phyloP scores from a whole-genome alignment of 92 coral and sea anemone species.

The Epizoanthus illoricatus region DNA sequence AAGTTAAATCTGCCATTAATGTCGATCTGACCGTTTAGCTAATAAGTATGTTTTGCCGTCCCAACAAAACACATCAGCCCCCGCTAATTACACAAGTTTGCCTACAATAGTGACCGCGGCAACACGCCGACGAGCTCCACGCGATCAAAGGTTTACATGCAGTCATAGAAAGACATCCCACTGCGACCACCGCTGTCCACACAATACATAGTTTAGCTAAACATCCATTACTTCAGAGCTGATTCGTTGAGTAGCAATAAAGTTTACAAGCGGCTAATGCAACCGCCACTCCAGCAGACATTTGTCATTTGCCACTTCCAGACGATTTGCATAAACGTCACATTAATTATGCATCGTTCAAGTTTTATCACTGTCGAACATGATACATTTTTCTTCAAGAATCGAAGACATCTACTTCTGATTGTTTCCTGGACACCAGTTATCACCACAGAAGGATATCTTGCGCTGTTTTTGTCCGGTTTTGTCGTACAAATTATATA shows the following conservation, averaged over 20 bases:
- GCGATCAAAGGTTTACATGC: no score
- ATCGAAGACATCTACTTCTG: background rate
- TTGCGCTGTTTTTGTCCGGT: background rate
- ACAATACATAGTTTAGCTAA: no score
- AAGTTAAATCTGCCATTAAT: background rate
- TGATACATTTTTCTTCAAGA: background rate
- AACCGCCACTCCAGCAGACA: no score
- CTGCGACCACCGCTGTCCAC: no score
- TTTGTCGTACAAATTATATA: no score
- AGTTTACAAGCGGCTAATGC: background rate
- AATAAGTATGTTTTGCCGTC: background rate
- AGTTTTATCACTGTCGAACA: background rate
- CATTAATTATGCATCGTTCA: constrained; percentile 26
- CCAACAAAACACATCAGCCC: background rate
- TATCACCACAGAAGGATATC: background rate
- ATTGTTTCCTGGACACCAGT: background rate
- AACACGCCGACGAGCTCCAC: background rate
- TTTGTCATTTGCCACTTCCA: background rate
- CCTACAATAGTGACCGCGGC: background rate
- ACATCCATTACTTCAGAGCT: background rate
- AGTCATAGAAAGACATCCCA: no score
- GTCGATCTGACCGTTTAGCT: background rate
- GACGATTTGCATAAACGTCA: constrained; percentile 4
- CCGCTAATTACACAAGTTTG: background rate
- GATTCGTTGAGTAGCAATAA: background rate